These are phyloP conservation scores for Papilio helenus DNA, from an alignment of 1,140 invertebrate species.

Conservation along the genomic window DNA sequence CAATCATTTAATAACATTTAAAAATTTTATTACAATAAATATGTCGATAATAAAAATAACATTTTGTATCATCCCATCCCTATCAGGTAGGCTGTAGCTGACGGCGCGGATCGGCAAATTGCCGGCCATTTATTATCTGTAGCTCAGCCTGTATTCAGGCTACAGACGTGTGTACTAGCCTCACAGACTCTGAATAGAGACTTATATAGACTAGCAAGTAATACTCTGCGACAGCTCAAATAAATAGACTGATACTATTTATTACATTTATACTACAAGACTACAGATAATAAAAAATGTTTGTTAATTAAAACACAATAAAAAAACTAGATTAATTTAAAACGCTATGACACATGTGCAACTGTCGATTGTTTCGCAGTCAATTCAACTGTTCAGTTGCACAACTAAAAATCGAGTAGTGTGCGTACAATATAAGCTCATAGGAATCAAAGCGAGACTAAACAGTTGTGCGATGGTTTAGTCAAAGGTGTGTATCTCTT, in stretches of 20 bases:
- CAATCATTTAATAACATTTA: not conserved
- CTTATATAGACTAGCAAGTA: slow-evolving; percentile 1
- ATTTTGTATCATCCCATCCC: slow-evolving; percentile 27
- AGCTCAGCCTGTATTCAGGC: slow-evolving; percentile 38
- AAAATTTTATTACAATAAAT: not conserved
- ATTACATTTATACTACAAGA: not conserved
- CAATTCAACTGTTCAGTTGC: no score
- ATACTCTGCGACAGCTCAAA: not conserved
- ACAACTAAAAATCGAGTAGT: no score
- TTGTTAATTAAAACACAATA: no score
- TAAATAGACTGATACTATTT: not conserved
- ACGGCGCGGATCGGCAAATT: slow-evolving; percentile 50
- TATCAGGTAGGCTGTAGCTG: slow-evolving; percentile 49
- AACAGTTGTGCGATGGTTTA: no score
- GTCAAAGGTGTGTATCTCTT: no score
- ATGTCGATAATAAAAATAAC: slow-evolving; percentile 37
- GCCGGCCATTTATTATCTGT: slow-evolving; percentile 49
- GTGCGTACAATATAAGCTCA: no score
- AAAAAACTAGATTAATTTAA: no score
- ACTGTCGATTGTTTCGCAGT: no score
- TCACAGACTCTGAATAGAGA: slow-evolving; percentile 31
- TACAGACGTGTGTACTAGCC: slow-evolving; percentile 38
- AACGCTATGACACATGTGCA: no score
- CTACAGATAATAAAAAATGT: no score
- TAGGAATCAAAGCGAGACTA: no score